Conservation (phyloP, 2,113 vertebrate genomes). For the Toxostoma redivivum region DNA sequence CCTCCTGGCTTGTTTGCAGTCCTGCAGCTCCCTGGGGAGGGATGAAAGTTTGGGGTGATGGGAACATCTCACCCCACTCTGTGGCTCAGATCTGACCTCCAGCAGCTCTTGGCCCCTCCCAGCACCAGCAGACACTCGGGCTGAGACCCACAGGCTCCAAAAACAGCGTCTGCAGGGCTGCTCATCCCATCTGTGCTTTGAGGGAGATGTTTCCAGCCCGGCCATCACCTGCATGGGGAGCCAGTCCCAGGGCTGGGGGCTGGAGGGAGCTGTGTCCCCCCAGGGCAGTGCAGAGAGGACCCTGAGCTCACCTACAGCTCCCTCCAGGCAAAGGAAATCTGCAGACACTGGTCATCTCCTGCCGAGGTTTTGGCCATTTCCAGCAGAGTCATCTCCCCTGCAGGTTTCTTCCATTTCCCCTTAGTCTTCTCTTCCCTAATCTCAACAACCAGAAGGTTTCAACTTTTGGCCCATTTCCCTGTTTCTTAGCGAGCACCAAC, state of each 20-base stretch:
- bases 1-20: fast-evolving
- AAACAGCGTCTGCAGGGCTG: background rate
- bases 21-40: background rate
- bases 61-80: background rate
- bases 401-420: background rate
- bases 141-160: background rate
- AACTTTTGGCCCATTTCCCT: background rate
- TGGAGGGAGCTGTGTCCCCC: background rate
- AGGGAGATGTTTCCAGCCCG: background rate
- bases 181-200: background rate
- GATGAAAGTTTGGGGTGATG: background rate
- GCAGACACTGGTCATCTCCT: background rate
- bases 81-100: background rate
- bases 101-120: background rate
- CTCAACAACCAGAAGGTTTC: background rate
- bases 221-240: background rate
- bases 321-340: background rate
- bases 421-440: background rate
- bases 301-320: background rate
- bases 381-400: background rate
- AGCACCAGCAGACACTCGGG: background rate
- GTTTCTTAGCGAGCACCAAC: background rate
- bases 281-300: background rate
- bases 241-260: background rate
- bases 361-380: background rate